phyloP scores from a whole-genome alignment of 1,140 invertebrate genomes.

The Brachionus rotundiformis region DNA sequence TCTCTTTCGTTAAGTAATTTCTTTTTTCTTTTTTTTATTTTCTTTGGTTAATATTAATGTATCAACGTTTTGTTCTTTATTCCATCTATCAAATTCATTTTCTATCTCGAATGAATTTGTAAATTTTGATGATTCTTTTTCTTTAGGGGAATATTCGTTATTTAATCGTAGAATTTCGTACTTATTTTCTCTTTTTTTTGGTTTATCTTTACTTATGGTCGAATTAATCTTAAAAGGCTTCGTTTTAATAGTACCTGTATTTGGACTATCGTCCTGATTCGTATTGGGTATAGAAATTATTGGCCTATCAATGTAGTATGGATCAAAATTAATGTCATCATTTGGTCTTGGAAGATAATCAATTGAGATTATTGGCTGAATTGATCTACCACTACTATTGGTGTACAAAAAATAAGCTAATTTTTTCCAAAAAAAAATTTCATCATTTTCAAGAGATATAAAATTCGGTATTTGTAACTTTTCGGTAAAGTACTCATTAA shows the following conservation, averaged over 20 bases:
- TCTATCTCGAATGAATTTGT: too few relatives aligned
- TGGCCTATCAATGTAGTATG: neutral
- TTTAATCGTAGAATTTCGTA: conserved; percentile 28
- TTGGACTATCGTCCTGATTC: neutral
- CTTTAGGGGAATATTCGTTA: neutral
- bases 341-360: neutral
- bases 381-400: neutral
- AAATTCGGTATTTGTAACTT: conserved; percentile 36
- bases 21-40: too few relatives aligned
- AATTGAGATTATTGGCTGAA: neutral
- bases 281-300: neutral
- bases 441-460: conserved; percentile 37
- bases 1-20: too few relatives aligned
- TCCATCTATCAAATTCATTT: too few relatives aligned
- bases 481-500: conserved; percentile 13
- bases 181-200: neutral
- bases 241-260: neutral
- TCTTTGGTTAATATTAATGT: neutral
- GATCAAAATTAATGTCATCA: conserved; percentile 26
- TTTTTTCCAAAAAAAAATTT: conserved; percentile 47
- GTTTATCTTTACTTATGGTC: too few relatives aligned
- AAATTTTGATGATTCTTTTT: neutral
- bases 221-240: too few relatives aligned
- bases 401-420: conserved; percentile 40
- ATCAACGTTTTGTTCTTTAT: neutral